Percentiles rank a stretch among this genome's conserved stretches.
phyloP scores from a whole-genome alignment of 2,113 vertebrate genomes.

The Choloepus hoffmanni region DNA sequence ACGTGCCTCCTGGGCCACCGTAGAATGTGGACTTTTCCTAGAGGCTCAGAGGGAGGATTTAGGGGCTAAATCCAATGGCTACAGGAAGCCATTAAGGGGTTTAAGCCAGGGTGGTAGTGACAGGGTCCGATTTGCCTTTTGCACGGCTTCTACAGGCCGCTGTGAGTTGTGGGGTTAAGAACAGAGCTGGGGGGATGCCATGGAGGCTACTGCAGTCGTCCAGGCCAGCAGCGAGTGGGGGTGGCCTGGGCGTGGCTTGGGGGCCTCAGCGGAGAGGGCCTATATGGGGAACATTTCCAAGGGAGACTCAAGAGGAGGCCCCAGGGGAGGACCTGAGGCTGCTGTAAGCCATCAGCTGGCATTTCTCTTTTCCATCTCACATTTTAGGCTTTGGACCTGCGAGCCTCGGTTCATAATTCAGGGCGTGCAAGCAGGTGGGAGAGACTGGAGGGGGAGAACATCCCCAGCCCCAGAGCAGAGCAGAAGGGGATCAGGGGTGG shows the following conservation, averaged over 20 bases:
- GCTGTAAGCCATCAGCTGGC: not conserved
- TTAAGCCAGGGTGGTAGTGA: not conserved
- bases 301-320: not conserved
- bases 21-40: not conserved
- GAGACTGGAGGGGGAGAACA: not conserved
- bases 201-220: not conserved
- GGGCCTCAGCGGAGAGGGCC: not conserved
- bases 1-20: not conserved
- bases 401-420: not conserved
- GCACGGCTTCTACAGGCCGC: not conserved
- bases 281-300: not conserved
- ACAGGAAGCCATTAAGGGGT: not conserved
- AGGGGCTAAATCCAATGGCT: not conserved
- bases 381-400: not conserved
- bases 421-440: not conserved
- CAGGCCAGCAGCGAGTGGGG: fast-evolving
- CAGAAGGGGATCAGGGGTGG: not conserved
- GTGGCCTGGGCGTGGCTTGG: not conserved
- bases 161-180: not conserved
- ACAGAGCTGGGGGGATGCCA: not conserved
- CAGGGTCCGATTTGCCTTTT: not conserved
- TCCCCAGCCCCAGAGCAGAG: not conserved
- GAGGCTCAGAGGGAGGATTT: not conserved
- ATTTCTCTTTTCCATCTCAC: not conserved
- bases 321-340: not conserved